A percentile compares a stretch with the other conserved stretches of the same genome.
phyloP scores from a whole-genome alignment of 2,113 vertebrate species.

The Origma solitaria region DNA sequence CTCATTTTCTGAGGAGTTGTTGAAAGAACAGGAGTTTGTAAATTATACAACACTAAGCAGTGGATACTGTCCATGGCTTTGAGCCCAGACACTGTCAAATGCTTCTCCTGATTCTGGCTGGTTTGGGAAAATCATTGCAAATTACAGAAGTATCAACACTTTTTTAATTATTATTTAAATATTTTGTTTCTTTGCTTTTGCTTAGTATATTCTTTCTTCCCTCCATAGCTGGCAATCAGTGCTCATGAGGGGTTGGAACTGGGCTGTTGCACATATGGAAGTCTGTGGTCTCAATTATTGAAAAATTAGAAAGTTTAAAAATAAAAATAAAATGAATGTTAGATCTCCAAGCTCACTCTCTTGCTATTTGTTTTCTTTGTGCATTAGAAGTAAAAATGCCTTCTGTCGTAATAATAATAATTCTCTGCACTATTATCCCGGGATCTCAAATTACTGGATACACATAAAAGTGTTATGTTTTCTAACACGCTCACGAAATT shows the following conservation, averaged over 20 bases:
- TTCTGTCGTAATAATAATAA: constrained; percentile 26
- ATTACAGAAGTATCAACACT: constrained; percentile 64
- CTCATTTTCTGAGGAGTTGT: constrained; percentile 67
- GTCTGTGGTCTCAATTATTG: constrained; percentile 26
- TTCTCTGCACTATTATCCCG: not conserved
- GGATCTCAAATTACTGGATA: constrained; percentile 33
- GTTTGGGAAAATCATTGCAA: constrained; percentile 59
- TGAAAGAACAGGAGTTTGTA: constrained; percentile 77
- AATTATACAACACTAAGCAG: constrained; percentile 69
- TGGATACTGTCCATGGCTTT: constrained; percentile 67
- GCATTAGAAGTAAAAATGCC: constrained; percentile 18
- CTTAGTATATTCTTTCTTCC: constrained; percentile 14
- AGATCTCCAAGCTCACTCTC: not conserved
- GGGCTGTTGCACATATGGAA: constrained; percentile 38
- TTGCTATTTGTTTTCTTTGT: constrained; percentile 27
- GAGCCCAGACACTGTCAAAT: constrained; percentile 72
- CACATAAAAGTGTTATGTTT: not conserved
- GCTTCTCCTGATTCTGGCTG: constrained; percentile 52
- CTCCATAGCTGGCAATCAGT: not conserved
- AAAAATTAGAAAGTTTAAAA: constrained; percentile 52
- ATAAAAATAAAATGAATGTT: constrained; percentile 13
- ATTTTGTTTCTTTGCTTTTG: constrained; percentile 51
- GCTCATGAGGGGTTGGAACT: not conserved
- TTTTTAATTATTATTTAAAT: constrained; percentile 40
- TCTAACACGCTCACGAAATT: not conserved